Conservation (phyloP, 1,140 invertebrate species). For the Cepaea nemoralis region DNA sequence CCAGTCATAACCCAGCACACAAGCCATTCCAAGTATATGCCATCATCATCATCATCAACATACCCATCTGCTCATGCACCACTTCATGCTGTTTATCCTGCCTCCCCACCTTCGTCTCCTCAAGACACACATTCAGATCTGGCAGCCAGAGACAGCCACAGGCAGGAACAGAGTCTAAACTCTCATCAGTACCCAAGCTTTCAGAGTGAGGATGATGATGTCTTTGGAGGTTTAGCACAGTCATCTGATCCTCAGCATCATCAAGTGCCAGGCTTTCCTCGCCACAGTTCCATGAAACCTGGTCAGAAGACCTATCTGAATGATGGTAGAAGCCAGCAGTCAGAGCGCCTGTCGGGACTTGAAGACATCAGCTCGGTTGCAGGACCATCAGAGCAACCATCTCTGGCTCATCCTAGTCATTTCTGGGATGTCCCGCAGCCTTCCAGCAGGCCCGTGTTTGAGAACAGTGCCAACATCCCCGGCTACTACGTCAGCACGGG, state of each 20-base stretch:
- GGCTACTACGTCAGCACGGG: neutral
- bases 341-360: constrained; percentile 47
- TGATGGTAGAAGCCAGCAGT: constrained; percentile 33
- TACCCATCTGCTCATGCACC: neutral
- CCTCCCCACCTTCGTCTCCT: neutral
- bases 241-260: constrained; percentile 16
- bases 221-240: constrained; percentile 44
- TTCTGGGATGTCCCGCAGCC: constrained; percentile 25
- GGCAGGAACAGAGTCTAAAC: neutral
- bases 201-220: constrained; percentile 56
- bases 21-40: constrained; percentile 5
- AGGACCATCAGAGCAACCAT: constrained; percentile 49
- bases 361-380: constrained; percentile 67
- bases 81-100: neutral
- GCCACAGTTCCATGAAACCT: constrained; percentile 62
- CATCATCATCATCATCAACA: constrained; percentile 6
- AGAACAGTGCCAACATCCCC: constrained; percentile 34
- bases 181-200: constrained; percentile 49
- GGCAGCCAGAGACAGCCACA: neutral
- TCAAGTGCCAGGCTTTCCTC: constrained; percentile 50
- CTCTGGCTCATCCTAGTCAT: neutral
- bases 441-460: neutral
- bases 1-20: neutral
- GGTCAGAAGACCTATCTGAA: constrained; percentile 55
- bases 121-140: no score